Evolutionary conservation across 1,140 invertebrate species (phyloP), one percentile per base, ranked within the genome.

Genomic region (Tetragonula clypearis): DNA sequence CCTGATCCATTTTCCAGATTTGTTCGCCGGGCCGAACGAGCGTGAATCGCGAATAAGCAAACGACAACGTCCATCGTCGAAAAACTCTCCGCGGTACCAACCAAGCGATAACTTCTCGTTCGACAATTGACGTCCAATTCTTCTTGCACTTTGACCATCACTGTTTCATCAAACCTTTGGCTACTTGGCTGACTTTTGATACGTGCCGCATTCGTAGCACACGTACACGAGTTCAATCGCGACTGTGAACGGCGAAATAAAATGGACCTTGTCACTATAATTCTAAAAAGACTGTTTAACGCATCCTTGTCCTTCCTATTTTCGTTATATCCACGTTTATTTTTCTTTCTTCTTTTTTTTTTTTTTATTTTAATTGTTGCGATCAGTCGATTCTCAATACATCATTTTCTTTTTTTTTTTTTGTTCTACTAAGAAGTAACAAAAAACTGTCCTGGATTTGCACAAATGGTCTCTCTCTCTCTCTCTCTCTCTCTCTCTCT

Each of bases 371-470:
- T 35, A 26, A 41, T 62, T 17, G 23, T 77, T 60, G 58, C 23
- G 62, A 62, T 30, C 30, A 30, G 30, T 49, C 6, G 23, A 73
- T 65, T 69, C 26, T 26, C 49, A 30, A 66, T 49, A 68, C 62
- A 26, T 55, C 73, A 30, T 30, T 30, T 30, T 30, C 1, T 30
- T 30, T 1, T 35, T 71, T 62, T 79, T 30, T 49, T 49, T 30
- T 56, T 41, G 11, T 14, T n/a, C 35, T 21, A 69, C 21, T 49
- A 69, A 23, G 87, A 88, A 88, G 68, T 85, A 87, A 87, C 78
- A 88, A 82, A 81, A 55, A 84, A 60, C 49, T 58, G 5, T 78
- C 49, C 26, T 68, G 78, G 49, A 53, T 62, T 80, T 73, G 71
- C 76, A 35, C 41, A 74, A 82, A 21, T 78, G 69, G 23, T 87